A percentile compares a stretch with the other conserved stretches of the same genome.
These are phyloP conservation scores for Gasteruption jaculator DNA, from an alignment of 2,888 invertebrate genomes.

Conservation along the genomic window DNA sequence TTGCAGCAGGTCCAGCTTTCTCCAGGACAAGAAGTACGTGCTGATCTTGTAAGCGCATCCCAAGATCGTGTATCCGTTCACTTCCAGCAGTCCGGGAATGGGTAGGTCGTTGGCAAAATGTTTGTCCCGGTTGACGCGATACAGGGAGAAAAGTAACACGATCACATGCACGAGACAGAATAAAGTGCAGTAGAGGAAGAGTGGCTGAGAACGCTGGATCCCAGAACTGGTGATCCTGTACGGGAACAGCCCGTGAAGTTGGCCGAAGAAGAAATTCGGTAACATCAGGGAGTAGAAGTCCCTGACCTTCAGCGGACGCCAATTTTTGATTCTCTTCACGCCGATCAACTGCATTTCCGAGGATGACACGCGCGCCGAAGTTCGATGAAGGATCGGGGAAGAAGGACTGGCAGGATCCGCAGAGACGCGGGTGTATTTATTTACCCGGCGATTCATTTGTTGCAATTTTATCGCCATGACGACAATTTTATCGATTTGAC, in stretches of 20 bases:
- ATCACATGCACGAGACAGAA: background rate
- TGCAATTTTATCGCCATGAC: too few relatives aligned
- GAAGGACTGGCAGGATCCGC: too few relatives aligned
- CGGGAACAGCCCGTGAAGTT: conserved; percentile 30
- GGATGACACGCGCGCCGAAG: too few relatives aligned
- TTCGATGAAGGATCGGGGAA: too few relatives aligned
- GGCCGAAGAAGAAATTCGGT: conserved; percentile 24
- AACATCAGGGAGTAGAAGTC: conserved; percentile 30
- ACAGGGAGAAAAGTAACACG: conserved; percentile 21
- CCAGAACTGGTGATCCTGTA: conserved; percentile 24
- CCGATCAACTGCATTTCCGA: background rate
- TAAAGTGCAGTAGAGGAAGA: conserved; percentile 14
- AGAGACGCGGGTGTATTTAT: too few relatives aligned
- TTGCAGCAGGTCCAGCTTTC: conserved; percentile 24
- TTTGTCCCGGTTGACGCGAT: conserved; percentile 15
- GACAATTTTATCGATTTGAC: too few relatives aligned
- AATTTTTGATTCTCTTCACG: too few relatives aligned
- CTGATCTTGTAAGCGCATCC: conserved; percentile 20
- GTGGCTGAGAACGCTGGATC: conserved; percentile 18
- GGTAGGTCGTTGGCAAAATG: conserved; percentile 23
- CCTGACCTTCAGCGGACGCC: conserved; percentile 23
- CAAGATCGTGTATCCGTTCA: conserved; percentile 26
- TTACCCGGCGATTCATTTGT: too few relatives aligned
- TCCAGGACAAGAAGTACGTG: conserved; percentile 19
- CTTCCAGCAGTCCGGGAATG: conserved; percentile 30